Evolutionary conservation across 1,140 invertebrate species (phyloP).

Genomic region (Euura lappo): DNA sequence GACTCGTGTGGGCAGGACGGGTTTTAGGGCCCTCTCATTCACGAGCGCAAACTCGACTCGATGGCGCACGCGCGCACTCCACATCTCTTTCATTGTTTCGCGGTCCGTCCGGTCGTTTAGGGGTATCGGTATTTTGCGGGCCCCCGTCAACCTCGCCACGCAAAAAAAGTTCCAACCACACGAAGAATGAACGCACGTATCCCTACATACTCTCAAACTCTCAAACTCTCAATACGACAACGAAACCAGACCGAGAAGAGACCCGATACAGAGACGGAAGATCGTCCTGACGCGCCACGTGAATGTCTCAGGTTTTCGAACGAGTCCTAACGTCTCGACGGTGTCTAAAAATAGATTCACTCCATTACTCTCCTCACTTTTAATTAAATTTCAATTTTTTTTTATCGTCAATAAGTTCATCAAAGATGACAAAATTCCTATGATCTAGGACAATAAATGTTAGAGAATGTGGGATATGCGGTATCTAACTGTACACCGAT

Average conservation of each 20-base stretch:
- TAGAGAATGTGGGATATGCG: too few species aligned
- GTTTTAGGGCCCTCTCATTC: constrained; percentile 46
- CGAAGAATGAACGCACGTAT: constrained; percentile 32
- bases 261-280: background rate
- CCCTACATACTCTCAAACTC: constrained; percentile 8
- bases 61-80: constrained; percentile 16
- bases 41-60: constrained; percentile 29
- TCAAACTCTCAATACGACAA: background rate
- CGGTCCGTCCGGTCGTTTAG: constrained; percentile 30
- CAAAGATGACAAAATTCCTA: too few species aligned
- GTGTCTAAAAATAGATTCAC: background rate
- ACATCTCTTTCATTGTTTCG: constrained; percentile 50
- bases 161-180: constrained; percentile 47
- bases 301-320: background rate
- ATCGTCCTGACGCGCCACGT: background rate
- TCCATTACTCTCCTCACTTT: background rate
- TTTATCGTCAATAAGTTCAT: too few species aligned
- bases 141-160: constrained; percentile 23
- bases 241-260: background rate
- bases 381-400: too few species aligned
- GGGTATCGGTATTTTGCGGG: constrained; percentile 40
- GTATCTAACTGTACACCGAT: too few species aligned
- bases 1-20: constrained; percentile 42
- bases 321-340: background rate
- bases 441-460: too few species aligned